Conservation (phyloP, 2,797 vertebrate species). For the Typhlichthys eigenmanni region DNA sequence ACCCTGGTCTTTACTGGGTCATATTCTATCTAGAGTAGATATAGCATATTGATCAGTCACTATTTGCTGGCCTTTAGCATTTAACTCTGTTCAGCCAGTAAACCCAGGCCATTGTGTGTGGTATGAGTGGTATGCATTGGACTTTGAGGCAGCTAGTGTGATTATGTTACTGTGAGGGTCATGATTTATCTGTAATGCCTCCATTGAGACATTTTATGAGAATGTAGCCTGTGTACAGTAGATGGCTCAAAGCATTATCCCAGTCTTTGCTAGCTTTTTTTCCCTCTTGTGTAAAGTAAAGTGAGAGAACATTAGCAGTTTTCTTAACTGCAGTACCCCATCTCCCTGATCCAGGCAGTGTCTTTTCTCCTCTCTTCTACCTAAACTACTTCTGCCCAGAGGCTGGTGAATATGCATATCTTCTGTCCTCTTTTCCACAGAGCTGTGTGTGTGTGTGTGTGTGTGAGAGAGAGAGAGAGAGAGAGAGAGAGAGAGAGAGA, state of each 20-base stretch:
- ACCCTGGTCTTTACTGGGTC: constrained; percentile 45
- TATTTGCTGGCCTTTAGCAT: constrained; percentile 30
- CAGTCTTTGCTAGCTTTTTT: constrained; percentile 7
- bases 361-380: constrained; percentile 28
- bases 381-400: constrained; percentile 48
- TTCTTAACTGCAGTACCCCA: constrained; percentile 15
- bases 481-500: too few species aligned
- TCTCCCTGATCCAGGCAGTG: background rate
- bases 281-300: constrained; percentile 13
- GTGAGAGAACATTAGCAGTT: constrained; percentile 33
- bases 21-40: background rate
- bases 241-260: constrained; percentile 31
- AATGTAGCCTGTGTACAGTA: constrained; percentile 36
- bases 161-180: constrained; percentile 46
- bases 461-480: background rate
- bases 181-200: constrained; percentile 56
- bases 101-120: constrained; percentile 30
- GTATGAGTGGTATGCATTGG: constrained; percentile 46
- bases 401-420: constrained; percentile 36
- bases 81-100: constrained; percentile 37
- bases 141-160: constrained; percentile 40
- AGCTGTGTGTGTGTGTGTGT: constrained; percentile 14
- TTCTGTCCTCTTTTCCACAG: constrained; percentile 35
- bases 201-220: constrained; percentile 34
- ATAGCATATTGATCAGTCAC: constrained; percentile 43